Evolutionary conservation across 2,113 vertebrate species (phyloP), one percentile per base, ranked within the genome.

Genomic region (Rhabdornis inornatus): DNA sequence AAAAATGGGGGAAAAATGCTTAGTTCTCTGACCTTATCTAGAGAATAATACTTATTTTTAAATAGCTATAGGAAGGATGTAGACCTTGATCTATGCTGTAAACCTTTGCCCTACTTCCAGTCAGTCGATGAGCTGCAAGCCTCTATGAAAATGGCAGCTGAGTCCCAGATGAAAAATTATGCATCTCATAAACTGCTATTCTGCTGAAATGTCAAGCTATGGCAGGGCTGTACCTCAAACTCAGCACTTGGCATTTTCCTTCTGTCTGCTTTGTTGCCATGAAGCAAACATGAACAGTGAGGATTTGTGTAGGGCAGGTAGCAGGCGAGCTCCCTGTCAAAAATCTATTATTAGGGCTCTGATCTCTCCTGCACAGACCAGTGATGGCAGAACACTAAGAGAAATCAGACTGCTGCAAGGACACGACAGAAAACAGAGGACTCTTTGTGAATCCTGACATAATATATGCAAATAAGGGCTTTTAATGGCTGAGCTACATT

Each of bases 331-430:
- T 97, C 94, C 92, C 97, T 98, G 98, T 98, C 98, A 98, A 97
- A 98, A 98, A 98, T 98, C 97, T 98, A 98, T 98, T 98, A 98
- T 98, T 98, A 97, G 97, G 97, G 97, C 97, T 98, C 97, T 98
- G 98, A 98, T 98, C 98, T 98, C 94, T 91, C 88, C 93, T 91
- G 97, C 97, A 97, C 95, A 97, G 96, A 96, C 94, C 97, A 97
- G 92, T 55, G 85, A 97, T 1, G 93, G 97, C 95, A 85, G 95
- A 90, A 88, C 93, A 90, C 95, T 90, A 92, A 87, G 94, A 96
- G 94, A 89, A 96, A 95, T 72, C 87, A 82, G 90, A 42, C 92
- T 89, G 83, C 87, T 80, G 90, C 74, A 96, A 97, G 96, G 93
- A 92, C 92, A 92, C 53, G 76, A 85, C 3, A 18, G 94, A 95